Conservation (phyloP, 1,140 invertebrate species). For the Drosophila repletoides region DNA sequence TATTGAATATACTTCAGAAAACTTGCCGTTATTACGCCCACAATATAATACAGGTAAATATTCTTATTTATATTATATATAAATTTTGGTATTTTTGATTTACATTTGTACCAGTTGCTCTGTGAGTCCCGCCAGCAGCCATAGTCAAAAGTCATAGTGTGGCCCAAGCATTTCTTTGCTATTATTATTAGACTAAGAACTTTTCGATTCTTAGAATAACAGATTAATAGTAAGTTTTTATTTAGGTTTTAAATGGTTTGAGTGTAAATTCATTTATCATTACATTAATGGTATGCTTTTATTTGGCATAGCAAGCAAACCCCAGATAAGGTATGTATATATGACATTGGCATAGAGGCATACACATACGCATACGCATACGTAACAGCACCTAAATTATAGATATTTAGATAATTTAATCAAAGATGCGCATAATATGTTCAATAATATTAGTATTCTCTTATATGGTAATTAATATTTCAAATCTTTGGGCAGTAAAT, state of each 20-base stretch:
- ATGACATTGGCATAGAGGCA: conserved; percentile 27
- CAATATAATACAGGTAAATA: conserved; percentile 6
- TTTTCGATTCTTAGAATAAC: too few species aligned
- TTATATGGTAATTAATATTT: neutral
- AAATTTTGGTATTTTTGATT: neutral
- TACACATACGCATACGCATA: conserved; percentile 16
- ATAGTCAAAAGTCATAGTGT: too few species aligned
- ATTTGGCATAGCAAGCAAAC: conserved; percentile 25
- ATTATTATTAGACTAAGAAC: too few species aligned
- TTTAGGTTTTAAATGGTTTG: neutral
- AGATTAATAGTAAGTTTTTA: conserved; percentile 21
- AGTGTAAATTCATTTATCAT: neutral
- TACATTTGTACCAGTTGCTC: conserved; percentile 7
- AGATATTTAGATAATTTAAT: neutral
- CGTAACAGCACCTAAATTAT: conserved; percentile 9
- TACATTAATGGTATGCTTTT: conserved; percentile 1
- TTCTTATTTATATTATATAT: neutral
- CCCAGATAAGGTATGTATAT: conserved; percentile 41
- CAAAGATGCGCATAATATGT: neutral
- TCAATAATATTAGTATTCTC: neutral
- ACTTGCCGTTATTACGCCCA: neutral
- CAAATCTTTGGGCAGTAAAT: conserved; percentile 26
- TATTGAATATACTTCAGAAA: neutral
- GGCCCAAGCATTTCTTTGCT: neutral
- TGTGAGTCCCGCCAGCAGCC: conserved; percentile 1